Evolutionary conservation across 2,113 vertebrate genomes (phyloP).

Genomic region (Lynx canadensis): DNA sequence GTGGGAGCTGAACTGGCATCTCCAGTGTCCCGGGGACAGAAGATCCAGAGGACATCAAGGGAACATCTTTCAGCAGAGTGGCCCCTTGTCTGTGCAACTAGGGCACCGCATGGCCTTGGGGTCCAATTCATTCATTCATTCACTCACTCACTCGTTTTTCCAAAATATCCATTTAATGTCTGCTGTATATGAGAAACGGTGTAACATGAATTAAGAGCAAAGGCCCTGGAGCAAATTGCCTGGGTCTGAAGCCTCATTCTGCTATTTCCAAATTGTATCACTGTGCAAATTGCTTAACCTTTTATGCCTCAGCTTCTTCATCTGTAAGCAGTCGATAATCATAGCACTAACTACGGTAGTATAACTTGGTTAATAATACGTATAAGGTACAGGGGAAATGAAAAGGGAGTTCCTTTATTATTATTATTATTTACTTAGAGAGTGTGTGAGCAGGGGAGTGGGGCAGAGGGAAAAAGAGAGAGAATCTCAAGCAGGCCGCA

Average conservation of each 20-base stretch:
- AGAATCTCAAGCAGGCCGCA: no score
- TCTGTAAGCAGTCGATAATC: not conserved
- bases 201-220: not conserved
- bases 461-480: no score
- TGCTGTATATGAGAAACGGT: fast-evolving
- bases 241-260: not conserved
- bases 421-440: no score
- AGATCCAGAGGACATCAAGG: not conserved
- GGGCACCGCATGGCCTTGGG: not conserved
- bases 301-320: not conserved
- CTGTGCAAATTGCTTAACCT: not conserved
- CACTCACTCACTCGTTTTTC: not conserved
- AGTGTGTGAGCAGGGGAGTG: no score
- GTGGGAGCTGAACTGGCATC: fast-evolving
- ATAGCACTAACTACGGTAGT: not conserved
- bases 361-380: not conserved
- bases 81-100: not conserved
- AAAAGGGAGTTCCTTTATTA: not conserved
- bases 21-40: not conserved
- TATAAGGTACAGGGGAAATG: not conserved
- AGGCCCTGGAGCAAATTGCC: not conserved
- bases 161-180: not conserved
- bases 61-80: not conserved
- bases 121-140: not conserved
- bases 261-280: not conserved